These are phyloP conservation scores for Pelobates cultripes DNA, from an alignment of 2,797 vertebrate genomes.

Conservation along the genomic window DNA sequence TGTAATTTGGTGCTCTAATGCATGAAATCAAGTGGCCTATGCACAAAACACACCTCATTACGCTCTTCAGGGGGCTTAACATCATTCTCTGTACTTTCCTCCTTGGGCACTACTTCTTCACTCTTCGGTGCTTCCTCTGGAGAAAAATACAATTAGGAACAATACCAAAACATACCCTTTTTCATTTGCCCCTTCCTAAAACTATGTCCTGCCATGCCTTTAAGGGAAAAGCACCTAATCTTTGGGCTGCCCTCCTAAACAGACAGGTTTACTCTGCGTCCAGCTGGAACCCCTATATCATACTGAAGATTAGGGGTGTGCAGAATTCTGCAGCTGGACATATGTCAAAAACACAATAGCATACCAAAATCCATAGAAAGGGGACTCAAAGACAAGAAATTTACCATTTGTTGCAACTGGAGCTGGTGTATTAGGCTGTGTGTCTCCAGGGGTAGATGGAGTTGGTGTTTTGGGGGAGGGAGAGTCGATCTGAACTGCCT, in stretches of 20 bases:
- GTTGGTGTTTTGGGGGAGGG: conserved; percentile 91
- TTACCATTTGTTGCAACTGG: conserved; percentile 77
- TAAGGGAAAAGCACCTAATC: conserved; percentile 70
- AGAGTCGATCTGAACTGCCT: conserved; percentile 83
- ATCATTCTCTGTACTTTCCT: conserved; percentile 71
- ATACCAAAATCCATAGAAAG: not conserved
- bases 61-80: conserved; percentile 62
- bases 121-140: conserved; percentile 74
- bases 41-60: conserved; percentile 66
- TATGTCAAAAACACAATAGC: not conserved
- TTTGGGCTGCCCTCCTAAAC: conserved; percentile 74
- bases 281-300: conserved; percentile 61
- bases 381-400: not conserved
- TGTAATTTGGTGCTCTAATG: not conserved
- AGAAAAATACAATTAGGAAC: not conserved
- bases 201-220: conserved; percentile 78
- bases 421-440: conserved; percentile 89
- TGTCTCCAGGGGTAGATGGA: conserved; percentile 89
- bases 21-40: not conserved
- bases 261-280: conserved; percentile 70
- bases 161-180: not conserved
- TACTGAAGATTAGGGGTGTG: conserved; percentile 18
- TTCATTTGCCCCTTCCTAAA: not conserved
- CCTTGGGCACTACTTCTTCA: conserved; percentile 70
- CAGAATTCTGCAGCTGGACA: not conserved